Evolutionary conservation across 1,140 invertebrate genomes (phyloP), one percentile per base, ranked within the genome.

Genomic region (Bombus waltoni): DNA sequence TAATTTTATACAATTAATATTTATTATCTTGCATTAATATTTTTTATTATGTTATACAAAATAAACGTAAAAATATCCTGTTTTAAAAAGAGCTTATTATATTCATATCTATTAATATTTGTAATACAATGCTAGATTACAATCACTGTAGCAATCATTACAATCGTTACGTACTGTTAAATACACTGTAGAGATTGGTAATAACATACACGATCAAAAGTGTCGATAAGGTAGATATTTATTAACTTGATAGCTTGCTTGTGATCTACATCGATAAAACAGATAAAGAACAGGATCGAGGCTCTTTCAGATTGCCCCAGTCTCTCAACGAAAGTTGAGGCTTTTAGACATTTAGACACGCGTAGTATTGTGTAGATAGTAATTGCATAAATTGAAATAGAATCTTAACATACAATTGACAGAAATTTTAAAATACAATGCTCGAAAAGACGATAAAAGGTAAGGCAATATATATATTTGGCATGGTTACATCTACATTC

Each of bases 401-500:
- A 76, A n/a, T 57, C 22, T 57, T 35, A 53, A 53, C 18, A 22
- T 18, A 53, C 6, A 22, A 53, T 28, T 28, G 9, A 35, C 2
- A 77, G 0, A 82, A 74, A 38, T 44, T 81, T n/a, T 35, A 1
- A 25, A 28, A 18, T 2, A 83, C 25, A 42, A 87, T 89, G 82
- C 62, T 87, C 6, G 72, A 85, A 25, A 87, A 42, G 15, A 70
- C 83, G 28, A 83, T 82, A 32, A 92, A 83, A 90, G 91, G 92
- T 92, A 86, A 88, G 79, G 74, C 1, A 6, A 81, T 72, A 75
- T 65, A 79, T 70, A 72, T 62, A 77, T 76, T 68, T 81, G n/a
- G 47, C 47, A 68, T 22, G 0, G 32, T 57, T 62, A 53, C 18
- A 53, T 53, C 47, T 53, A 62, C 6, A 81, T 79, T 89, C 80